These are phyloP conservation scores for Dioctria rufipes DNA, from an alignment of 2,888 invertebrate species.

Conservation along the genomic window DNA sequence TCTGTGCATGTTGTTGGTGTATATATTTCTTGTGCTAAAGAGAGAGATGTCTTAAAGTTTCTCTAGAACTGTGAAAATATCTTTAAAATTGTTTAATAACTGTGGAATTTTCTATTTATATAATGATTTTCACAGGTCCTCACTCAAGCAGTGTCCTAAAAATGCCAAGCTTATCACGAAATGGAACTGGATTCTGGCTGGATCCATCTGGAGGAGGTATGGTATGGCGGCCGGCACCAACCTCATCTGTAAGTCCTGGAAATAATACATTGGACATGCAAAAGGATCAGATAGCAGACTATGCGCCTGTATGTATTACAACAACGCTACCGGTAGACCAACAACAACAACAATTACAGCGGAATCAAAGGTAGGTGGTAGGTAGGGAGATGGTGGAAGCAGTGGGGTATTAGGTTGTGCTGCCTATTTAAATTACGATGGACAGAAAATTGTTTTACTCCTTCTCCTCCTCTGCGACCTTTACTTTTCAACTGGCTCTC, in stretches of 20 bases:
- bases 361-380: constrained; percentile 57
- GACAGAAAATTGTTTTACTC: constrained; percentile 44
- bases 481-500: too few species aligned
- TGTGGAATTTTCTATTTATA: neutral
- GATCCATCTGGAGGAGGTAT: constrained; percentile 70
- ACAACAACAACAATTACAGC: constrained; percentile 50
- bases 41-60: neutral
- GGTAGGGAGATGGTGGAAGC: constrained; percentile 50
- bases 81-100: constrained; percentile 6
- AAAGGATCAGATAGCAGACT: constrained; percentile 71
- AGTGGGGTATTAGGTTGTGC: neutral
- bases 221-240: constrained; percentile 69
- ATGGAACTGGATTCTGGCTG: constrained; percentile 71
- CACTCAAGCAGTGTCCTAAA: constrained; percentile 71
- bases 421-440: constrained; percentile 42
- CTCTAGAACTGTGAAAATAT: constrained; percentile 16
- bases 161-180: constrained; percentile 71
- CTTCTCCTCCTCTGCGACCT: neutral
- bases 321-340: constrained; percentile 58
- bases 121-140: constrained; percentile 64
- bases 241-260: constrained; percentile 61
- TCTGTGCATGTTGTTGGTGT: too few species aligned
- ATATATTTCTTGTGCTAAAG: too few species aligned
- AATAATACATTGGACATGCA: constrained; percentile 67
- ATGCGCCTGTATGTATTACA: constrained; percentile 70